Percentiles rank a stretch among this genome's conserved stretches.
Evolutionary conservation across 2,113 vertebrate species (phyloP).

Genomic region (Sinocyclocheilus anshuiensis): DNA sequence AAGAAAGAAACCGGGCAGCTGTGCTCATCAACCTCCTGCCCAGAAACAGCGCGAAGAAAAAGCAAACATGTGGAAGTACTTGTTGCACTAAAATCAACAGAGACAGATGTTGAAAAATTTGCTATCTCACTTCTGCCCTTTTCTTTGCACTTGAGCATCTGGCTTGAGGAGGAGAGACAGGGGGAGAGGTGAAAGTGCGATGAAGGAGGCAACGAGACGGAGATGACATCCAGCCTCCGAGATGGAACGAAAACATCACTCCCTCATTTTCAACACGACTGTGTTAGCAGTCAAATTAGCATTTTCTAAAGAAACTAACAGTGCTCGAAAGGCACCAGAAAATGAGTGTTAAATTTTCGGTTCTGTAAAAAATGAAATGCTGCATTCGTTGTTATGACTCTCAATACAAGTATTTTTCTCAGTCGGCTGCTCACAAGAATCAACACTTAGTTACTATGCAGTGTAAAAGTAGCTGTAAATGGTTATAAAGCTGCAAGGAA

Average conservation of each 20-base stretch:
- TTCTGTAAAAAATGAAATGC: background rate
- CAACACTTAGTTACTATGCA: slow-evolving; percentile 17
- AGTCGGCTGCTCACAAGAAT: slow-evolving; percentile 6
- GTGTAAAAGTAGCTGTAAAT: background rate
- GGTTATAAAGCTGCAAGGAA: background rate
- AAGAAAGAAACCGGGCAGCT: slow-evolving; percentile 72
- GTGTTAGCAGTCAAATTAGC: background rate
- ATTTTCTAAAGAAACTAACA: slow-evolving; percentile 4
- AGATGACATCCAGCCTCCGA: slow-evolving; percentile 34
- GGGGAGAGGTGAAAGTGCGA: slow-evolving; percentile 40
- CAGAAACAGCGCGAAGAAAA: slow-evolving; percentile 57
- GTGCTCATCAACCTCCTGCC: slow-evolving; percentile 72
- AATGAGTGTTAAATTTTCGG: slow-evolving; percentile 2
- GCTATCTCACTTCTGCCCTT: slow-evolving; percentile 67
- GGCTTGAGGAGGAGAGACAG: slow-evolving; percentile 41
- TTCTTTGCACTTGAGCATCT: slow-evolving; percentile 69
- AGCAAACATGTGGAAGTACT: slow-evolving; percentile 75
- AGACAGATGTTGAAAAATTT: slow-evolving; percentile 77
- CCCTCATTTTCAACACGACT: slow-evolving; percentile 2
- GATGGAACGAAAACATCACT: slow-evolving; percentile 21
- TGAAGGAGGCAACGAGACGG: slow-evolving; percentile 29
- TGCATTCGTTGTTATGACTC: background rate
- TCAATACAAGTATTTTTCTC: background rate
- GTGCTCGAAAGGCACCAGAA: background rate
- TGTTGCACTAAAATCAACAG: slow-evolving; percentile 67